Conservation (phyloP, 2,113 vertebrate genomes). For the Oxyura jamaicensis region DNA sequence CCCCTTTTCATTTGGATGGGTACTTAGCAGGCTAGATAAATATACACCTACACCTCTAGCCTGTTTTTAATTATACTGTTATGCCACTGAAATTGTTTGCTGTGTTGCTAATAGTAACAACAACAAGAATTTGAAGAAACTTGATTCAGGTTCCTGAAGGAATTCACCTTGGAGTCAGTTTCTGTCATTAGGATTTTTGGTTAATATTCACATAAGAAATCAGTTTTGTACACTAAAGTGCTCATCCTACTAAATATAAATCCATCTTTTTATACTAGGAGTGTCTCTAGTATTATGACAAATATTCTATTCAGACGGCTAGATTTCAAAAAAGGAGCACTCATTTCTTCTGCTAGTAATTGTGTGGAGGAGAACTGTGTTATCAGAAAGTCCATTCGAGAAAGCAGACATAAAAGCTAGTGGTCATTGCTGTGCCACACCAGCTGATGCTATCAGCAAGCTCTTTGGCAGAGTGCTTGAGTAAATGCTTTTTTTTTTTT, state of each 20-base stretch:
- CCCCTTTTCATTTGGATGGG: background rate
- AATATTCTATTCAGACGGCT: background rate
- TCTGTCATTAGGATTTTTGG: background rate
- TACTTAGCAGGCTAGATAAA: background rate
- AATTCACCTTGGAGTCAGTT: background rate
- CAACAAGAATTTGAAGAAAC: background rate
- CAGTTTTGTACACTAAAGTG: background rate
- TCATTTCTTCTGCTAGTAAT: background rate
- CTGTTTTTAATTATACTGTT: background rate
- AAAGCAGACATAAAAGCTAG: background rate
- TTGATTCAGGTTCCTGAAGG: background rate
- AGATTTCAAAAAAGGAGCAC: background rate
- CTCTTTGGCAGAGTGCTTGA: background rate
- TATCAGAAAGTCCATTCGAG: background rate
- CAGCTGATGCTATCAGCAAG: background rate
- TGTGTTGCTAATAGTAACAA: background rate
- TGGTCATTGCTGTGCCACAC: background rate
- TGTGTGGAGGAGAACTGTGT: background rate
- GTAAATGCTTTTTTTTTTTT: background rate
- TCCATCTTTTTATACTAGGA: background rate
- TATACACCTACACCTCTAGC: background rate
- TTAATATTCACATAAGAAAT: background rate
- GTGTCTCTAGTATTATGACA: background rate
- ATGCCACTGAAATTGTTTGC: background rate
- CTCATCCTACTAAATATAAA: background rate